phyloP scores from a whole-genome alignment of 2,888 invertebrate species.

The Thalpophila matura region DNA sequence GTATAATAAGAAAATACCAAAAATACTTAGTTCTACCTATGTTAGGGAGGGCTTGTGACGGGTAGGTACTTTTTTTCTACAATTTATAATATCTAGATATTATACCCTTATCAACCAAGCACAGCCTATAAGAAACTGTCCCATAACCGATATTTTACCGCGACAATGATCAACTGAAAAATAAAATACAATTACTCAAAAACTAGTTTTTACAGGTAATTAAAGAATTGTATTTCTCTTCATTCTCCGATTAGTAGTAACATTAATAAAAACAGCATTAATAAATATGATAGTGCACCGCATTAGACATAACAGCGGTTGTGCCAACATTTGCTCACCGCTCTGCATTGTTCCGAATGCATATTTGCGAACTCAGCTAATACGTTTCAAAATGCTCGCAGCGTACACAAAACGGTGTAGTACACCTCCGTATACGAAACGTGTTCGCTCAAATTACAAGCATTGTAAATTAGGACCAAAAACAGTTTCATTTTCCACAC shows the following conservation, averaged over 20 bases:
- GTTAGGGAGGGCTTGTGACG: no score
- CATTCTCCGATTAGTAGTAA: conserved; percentile 16
- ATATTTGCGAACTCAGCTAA: conserved; percentile 79
- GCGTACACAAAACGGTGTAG: conserved; percentile 70
- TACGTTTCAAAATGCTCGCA: conserved; percentile 78
- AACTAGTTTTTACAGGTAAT: not conserved
- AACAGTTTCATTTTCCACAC: conserved; percentile 91
- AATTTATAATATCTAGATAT: no score
- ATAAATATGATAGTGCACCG: conserved; percentile 36
- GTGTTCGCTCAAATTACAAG: conserved; percentile 82
- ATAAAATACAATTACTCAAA: not conserved
- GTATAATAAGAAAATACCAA: no score
- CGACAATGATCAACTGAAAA: not conserved
- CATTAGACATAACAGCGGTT: conserved; percentile 59
- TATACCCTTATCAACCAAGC: no score
- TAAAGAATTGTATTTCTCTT: not conserved
- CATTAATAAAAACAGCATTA: conserved; percentile 23
- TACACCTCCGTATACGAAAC: conserved; percentile 75
- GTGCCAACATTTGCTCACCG: conserved; percentile 68
- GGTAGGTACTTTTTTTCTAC: no score
- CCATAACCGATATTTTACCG: no score
- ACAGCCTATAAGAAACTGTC: no score
- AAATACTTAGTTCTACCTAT: no score
- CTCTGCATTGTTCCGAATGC: conserved; percentile 71
- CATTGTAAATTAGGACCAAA: conserved; percentile 88